Conservation (phyloP, 2,888 invertebrate species). For the Eremobia ochroleuca region DNA sequence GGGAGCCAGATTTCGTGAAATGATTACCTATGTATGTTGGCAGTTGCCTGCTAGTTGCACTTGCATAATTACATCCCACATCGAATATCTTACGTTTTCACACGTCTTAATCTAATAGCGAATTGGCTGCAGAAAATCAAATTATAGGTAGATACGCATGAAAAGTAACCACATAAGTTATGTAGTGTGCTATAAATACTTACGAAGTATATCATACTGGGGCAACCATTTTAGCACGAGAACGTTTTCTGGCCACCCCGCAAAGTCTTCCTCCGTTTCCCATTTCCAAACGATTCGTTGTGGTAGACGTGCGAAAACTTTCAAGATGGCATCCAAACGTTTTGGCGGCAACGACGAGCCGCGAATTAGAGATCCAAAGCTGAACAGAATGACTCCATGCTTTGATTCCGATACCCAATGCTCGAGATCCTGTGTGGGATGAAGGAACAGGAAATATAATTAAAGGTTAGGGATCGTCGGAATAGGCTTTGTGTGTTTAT, state of each 20-base stretch:
- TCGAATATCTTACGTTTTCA: background rate
- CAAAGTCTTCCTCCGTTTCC: slow-evolving; percentile 91
- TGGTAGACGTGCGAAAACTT: slow-evolving; percentile 91
- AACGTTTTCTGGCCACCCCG: slow-evolving; percentile 90
- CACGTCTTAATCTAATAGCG: background rate
- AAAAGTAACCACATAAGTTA: background rate
- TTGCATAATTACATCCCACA: background rate
- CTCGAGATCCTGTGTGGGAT: slow-evolving; percentile 85
- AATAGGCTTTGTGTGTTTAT: background rate
- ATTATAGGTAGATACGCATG: background rate
- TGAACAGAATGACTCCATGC: slow-evolving; percentile 93
- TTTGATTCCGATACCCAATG: slow-evolving; percentile 91
- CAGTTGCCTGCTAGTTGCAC: background rate
- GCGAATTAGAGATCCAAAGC: slow-evolving; percentile 94
- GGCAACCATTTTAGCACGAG: slow-evolving; percentile 92
- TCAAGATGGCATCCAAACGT: slow-evolving; percentile 89
- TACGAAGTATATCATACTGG: slow-evolving; percentile 93
- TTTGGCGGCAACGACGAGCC: slow-evolving; percentile 91
- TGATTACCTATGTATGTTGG: background rate
- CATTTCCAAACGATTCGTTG: slow-evolving; percentile 94
- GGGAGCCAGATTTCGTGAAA: slow-evolving; percentile 11
- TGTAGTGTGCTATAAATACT: slow-evolving; percentile 69
- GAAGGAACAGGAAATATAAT: background rate
- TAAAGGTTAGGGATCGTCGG: background rate
- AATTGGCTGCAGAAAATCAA: slow-evolving; percentile 8